A percentile compares a stretch with the other conserved stretches of the same genome.
Conservation (phyloP, 2,888 invertebrate species). For the Cyclophora albipunctata region DNA sequence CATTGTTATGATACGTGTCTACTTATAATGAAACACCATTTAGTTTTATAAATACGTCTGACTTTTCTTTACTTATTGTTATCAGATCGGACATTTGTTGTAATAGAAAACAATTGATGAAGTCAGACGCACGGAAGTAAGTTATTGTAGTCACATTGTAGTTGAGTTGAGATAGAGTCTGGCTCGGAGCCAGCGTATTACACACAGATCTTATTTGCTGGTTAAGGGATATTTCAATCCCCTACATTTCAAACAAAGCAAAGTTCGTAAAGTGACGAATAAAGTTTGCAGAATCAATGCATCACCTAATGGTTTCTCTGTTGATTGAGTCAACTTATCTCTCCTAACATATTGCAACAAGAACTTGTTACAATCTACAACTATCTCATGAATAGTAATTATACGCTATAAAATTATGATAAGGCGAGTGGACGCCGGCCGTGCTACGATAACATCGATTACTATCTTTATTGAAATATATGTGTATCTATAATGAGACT, state of each 20-base stretch:
- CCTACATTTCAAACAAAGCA: not conserved
- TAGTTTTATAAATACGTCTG: too few species aligned
- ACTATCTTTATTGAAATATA: conserved; percentile 15
- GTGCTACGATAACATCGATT: conserved; percentile 12
- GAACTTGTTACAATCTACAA: too few species aligned
- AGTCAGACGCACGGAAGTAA: conserved; percentile 2
- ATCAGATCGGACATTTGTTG: too few species aligned
- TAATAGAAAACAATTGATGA: conserved; percentile 1
- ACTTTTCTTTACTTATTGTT: too few species aligned
- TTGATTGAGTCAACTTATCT: too few species aligned
- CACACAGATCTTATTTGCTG: not conserved
- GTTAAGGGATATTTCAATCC: not conserved
- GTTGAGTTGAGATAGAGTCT: conserved; percentile 8
- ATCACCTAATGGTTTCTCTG: too few species aligned
- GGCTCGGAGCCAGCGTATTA: conserved; percentile 17
- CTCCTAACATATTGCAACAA: too few species aligned
- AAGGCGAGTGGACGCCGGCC: conserved; percentile 11
- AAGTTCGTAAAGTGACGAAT: too few species aligned
- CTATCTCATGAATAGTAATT: conserved; percentile 12
- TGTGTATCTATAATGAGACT: not conserved
- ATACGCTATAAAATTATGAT: conserved; percentile 20
- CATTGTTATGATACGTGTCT: conserved; percentile 27
- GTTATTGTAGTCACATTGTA: conserved; percentile 1
- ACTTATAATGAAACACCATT: not conserved
- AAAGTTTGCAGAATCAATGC: too few species aligned